Evolutionary conservation across 2,888 invertebrate species (phyloP).

Genomic region (Harmothoe impar): DNA sequence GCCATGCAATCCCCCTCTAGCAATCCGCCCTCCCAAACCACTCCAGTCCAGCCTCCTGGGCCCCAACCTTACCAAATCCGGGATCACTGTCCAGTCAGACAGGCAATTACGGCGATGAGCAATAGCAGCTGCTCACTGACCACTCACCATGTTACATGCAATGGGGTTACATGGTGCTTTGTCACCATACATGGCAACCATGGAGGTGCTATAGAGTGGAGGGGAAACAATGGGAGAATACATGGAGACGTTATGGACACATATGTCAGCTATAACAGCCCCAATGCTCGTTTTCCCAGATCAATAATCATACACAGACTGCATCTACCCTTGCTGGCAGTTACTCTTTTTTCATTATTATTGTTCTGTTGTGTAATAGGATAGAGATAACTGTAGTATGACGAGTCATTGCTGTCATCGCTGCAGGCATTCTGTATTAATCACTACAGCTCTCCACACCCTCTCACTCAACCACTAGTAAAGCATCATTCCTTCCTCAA

Average conservation of each 20-base stretch:
- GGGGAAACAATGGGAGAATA: neutral
- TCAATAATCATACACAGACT: neutral
- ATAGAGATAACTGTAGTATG: neutral
- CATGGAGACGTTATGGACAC: slow-evolving; percentile 2
- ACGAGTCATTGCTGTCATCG: neutral
- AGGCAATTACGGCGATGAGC: slow-evolving; percentile 1
- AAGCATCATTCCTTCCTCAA: neutral
- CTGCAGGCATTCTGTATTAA: neutral
- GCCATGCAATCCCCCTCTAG: neutral
- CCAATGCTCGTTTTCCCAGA: neutral
- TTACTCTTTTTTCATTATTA: no score
- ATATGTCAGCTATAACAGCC: neutral
- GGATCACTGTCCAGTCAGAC: slow-evolving; percentile 17
- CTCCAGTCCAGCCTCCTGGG: neutral
- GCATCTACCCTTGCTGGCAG: no score
- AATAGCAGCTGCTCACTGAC: neutral
- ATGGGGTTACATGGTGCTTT: neutral
- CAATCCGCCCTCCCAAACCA: neutral
- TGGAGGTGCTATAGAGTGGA: neutral
- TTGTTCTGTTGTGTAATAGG: neutral
- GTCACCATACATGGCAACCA: neutral
- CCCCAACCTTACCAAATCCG: slow-evolving; percentile 21
- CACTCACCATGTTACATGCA: neutral
- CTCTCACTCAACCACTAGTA: neutral
- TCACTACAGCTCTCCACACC: neutral